phyloP scores from a whole-genome alignment of 2,797 vertebrate species.

The Phalloptychus januarius region DNA sequence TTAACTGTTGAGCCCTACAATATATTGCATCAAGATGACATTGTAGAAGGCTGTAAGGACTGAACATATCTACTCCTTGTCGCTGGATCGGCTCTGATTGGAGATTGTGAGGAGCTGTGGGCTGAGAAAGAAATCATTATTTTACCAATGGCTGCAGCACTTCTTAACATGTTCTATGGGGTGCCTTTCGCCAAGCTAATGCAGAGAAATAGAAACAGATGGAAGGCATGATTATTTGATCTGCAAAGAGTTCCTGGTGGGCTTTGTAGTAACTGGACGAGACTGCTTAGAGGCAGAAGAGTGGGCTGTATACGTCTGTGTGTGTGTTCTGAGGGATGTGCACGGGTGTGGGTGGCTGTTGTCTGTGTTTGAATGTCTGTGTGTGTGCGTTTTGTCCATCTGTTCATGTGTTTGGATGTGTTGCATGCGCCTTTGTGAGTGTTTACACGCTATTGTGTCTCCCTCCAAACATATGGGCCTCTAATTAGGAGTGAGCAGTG shows the following conservation, averaged over 20 bases:
- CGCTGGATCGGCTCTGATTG: slow-evolving; percentile 53
- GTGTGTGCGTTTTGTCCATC: slow-evolving; percentile 47
- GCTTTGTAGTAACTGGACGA: slow-evolving; percentile 70
- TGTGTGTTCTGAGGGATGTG: slow-evolving; percentile 33
- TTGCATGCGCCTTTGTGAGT: slow-evolving; percentile 30
- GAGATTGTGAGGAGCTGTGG: slow-evolving; percentile 66
- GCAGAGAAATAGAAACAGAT: slow-evolving; percentile 74
- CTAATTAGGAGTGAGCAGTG: slow-evolving; percentile 50
- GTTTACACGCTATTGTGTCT: slow-evolving; percentile 34
- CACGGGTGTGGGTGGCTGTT: slow-evolving; percentile 50
- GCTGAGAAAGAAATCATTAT: slow-evolving; percentile 69
- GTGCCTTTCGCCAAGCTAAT: slow-evolving; percentile 63
- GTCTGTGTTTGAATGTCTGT: slow-evolving; percentile 34
- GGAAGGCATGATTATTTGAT: slow-evolving; percentile 77
- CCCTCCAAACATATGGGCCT: slow-evolving; percentile 43
- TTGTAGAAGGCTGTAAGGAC: slow-evolving; percentile 38
- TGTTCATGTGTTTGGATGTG: slow-evolving; percentile 51
- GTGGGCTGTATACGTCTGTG: slow-evolving; percentile 52
- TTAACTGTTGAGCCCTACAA: slow-evolving; percentile 19
- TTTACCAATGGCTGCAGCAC: slow-evolving; percentile 61
- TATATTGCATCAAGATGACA: slow-evolving; percentile 40
- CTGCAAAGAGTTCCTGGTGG: slow-evolving; percentile 73
- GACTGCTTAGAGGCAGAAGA: slow-evolving; percentile 64
- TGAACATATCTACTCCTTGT: slow-evolving; percentile 47
- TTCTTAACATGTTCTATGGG: slow-evolving; percentile 69